Base-by-base conservation (phyloP, 2,113 vertebrate species). In the Tapirus terrestris region DNA sequence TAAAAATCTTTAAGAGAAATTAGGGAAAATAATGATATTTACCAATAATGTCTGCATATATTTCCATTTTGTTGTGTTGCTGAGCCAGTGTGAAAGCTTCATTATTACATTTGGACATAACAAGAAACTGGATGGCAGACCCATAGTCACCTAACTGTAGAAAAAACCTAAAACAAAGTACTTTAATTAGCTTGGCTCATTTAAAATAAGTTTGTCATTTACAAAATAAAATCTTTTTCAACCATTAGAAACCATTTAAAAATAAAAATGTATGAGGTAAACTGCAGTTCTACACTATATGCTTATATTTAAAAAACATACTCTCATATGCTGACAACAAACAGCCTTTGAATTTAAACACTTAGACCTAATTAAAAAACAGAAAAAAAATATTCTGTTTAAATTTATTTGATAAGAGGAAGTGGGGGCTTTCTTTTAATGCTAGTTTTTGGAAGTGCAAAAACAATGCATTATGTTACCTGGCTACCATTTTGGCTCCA, bases 401-500 rank as follows among this genome's bases (percentile, higher is more conserved):
- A 81, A 51, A 80, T 29, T 61, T 27, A n/a, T 63, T 17, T 92
- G 73, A 63, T 51, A 29, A 63, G 60, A 20, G 36, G 67, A 65
- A 70, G 60, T 4, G 0, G n/a, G 12, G 11, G 4, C 21, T 79
- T 79, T 96, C 89, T 94, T 93, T 68, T 7, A 75, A 65, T 70
- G 20, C 65, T 39, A 56, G 27, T 51, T 67, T 94, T 80, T 58
- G 4, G 23, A 92, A 82, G 12, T 88, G 21, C 21, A 27, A 60
- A 56, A 43, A 4, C 11, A 65, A 14, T 5, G 36, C 8, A 25
- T 89, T 5, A 8, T 0, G 36, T 98, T 98, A 99, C 99, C 99
- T 99, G 98, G 99, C 99, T 13, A 99, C 99, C 99, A 99, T 99
- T 98, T 99, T 99, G 95, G 99, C 99, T 97, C 99, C 99, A 4